Percentiles rank a stretch among this genome's conserved stretches.
phyloP scores from a whole-genome alignment of 2,888 invertebrate genomes.

The Acrocyrtus sp. region DNA sequence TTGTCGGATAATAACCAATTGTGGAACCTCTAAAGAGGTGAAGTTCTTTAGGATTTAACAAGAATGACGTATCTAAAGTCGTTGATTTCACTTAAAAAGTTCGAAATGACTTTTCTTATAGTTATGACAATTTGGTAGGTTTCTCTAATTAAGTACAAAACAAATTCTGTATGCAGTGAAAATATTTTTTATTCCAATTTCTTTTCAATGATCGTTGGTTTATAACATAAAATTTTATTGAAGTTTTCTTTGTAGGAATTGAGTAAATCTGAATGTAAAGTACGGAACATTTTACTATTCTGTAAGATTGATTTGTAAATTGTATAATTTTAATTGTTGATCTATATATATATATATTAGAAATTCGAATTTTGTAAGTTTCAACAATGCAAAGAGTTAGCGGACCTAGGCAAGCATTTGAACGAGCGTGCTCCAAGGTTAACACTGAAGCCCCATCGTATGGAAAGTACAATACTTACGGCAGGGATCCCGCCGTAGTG shows the following conservation, averaged over 20 bases:
- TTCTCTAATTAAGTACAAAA: too few species aligned
- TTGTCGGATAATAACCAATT: too few species aligned
- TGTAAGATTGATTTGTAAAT: too few species aligned
- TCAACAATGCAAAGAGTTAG: neutral
- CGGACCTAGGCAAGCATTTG: too few species aligned
- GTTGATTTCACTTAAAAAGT: too few species aligned
- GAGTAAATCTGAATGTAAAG: neutral
- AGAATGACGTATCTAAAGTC: too few species aligned
- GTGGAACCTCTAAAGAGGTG: too few species aligned
- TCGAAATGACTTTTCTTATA: too few species aligned
- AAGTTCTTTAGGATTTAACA: too few species aligned
- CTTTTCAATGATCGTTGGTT: neutral
- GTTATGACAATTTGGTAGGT: too few species aligned
- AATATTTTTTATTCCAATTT: neutral
- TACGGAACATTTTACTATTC: neutral
- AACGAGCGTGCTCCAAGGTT: neutral
- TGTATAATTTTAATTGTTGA: too few species aligned
- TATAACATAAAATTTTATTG: neutral
- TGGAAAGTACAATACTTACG: slow-evolving; percentile 43
- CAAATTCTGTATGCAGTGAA: neutral
- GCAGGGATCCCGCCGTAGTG: slow-evolving; percentile 17
- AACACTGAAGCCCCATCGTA: slow-evolving; percentile 27
- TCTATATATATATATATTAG: too few species aligned
- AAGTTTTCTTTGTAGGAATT: neutral
- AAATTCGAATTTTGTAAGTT: neutral